phyloP scores from a whole-genome alignment of 2,888 invertebrate species.

The Pachymerium ferrugineum region DNA sequence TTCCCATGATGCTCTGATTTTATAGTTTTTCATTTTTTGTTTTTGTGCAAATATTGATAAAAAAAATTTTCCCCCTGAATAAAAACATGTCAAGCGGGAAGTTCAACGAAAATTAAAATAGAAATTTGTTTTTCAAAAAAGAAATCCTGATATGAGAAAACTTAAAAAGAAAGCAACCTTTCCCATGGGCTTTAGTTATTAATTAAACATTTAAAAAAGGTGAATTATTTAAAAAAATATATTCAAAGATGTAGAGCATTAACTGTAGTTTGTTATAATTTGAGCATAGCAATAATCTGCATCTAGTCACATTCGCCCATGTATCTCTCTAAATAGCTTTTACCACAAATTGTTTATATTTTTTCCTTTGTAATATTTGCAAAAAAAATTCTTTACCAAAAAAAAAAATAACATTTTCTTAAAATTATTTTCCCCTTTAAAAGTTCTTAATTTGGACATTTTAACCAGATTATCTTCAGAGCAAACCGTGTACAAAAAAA shows the following conservation, averaged over 20 bases:
- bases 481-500: constrained; percentile 19
- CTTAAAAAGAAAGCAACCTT: not conserved
- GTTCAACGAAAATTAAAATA: not conserved
- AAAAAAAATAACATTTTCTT: not conserved
- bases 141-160: not conserved
- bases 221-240: not conserved
- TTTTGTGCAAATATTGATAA: not conserved
- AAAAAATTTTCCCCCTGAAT: not conserved
- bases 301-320: constrained; percentile 14
- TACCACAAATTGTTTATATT: not conserved
- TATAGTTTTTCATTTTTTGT: constrained; percentile 10
- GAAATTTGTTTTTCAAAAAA: not conserved
- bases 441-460: not conserved
- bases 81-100: not conserved
- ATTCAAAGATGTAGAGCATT: not conserved
- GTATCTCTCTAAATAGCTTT: constrained; percentile 16
- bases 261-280: constrained; percentile 11
- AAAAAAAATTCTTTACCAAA: not conserved
- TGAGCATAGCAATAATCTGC: constrained; percentile 18
- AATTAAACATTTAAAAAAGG: not conserved
- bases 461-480: not conserved
- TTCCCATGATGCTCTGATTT: constrained; percentile 17
- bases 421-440: not conserved
- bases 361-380: not conserved
- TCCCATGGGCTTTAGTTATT: not conserved